Conservation (phyloP, 2,797 vertebrate genomes). For the Balearica regulorum region DNA sequence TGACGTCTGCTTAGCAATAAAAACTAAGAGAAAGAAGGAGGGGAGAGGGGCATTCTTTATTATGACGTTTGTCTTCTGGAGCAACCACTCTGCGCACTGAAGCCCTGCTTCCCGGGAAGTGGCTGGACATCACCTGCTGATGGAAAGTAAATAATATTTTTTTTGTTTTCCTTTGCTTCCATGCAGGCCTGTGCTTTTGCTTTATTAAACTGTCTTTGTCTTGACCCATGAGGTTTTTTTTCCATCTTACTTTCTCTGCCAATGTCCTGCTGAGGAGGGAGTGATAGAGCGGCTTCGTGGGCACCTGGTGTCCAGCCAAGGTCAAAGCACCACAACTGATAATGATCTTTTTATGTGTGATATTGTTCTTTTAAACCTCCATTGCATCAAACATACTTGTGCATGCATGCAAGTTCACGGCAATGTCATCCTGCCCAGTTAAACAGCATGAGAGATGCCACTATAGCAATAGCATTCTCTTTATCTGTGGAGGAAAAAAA, state of each 20-base stretch:
- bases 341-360: neutral
- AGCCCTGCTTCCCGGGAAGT: too few relatives aligned
- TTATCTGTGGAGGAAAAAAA: neutral
- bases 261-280: neutral
- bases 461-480: neutral
- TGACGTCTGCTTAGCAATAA: too few relatives aligned
- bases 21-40: too few relatives aligned
- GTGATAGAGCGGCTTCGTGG: neutral
- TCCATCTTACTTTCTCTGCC: neutral
- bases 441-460: neutral
- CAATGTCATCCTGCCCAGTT: neutral
- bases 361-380: neutral
- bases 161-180: too few relatives aligned
- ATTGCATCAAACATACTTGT: neutral
- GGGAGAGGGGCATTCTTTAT: too few relatives aligned
- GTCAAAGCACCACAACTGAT: neutral
- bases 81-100: too few relatives aligned
- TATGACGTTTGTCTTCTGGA: too few relatives aligned
- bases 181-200: too few relatives aligned
- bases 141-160: too few relatives aligned
- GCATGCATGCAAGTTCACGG: neutral
- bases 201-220: too few relatives aligned
- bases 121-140: too few relatives aligned
- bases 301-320: neutral
- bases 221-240: too few relatives aligned